phyloP scores from a whole-genome alignment of 2,888 invertebrate species.

The Rhagonycha lutea region DNA sequence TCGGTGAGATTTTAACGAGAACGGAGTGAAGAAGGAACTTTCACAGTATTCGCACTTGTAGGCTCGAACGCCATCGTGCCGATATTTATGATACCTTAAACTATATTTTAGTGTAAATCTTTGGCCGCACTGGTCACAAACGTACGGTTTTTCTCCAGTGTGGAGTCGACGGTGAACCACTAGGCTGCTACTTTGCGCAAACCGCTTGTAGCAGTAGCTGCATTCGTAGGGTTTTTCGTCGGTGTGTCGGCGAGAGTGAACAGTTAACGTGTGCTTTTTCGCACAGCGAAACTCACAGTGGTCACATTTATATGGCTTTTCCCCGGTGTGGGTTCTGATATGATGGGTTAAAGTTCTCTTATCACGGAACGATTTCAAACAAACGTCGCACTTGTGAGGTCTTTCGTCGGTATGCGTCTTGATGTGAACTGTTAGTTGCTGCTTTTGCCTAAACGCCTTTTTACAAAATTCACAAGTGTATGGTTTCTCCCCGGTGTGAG shows the following conservation, averaged over 20 bases:
- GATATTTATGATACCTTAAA: background rate
- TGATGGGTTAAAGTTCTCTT: conserved; percentile 5
- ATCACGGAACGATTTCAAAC: background rate
- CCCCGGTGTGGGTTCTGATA: conserved; percentile 11
- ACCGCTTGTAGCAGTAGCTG: conserved; percentile 2
- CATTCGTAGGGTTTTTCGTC: conserved; percentile 18
- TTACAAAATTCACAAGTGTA: background rate
- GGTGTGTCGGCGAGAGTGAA: conserved; percentile 9
- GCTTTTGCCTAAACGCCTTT: background rate
- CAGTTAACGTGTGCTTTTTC: background rate
- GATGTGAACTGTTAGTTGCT: background rate
- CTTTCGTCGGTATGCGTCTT: conserved; percentile 11
- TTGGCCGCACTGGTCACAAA: conserved; percentile 5
- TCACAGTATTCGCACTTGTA: conserved; percentile 5
- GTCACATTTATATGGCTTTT: conserved; percentile 8
- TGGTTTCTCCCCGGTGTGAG: conserved; percentile 9
- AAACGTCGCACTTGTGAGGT: conserved; percentile 4
- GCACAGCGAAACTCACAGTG: conserved; percentile 2
- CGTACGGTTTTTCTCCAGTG: conserved; percentile 9
- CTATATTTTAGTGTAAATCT: conserved; percentile 5
- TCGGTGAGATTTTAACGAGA: conserved; percentile 3
- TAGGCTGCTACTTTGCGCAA: conserved; percentile 2
- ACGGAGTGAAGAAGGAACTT: background rate
- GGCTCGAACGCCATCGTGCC: conserved; percentile 1
- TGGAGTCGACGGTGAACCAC: conserved; percentile 3